Evolutionary conservation across 2,888 invertebrate genomes (phyloP).

Genomic region (Glaucopsyche alexis): DNA sequence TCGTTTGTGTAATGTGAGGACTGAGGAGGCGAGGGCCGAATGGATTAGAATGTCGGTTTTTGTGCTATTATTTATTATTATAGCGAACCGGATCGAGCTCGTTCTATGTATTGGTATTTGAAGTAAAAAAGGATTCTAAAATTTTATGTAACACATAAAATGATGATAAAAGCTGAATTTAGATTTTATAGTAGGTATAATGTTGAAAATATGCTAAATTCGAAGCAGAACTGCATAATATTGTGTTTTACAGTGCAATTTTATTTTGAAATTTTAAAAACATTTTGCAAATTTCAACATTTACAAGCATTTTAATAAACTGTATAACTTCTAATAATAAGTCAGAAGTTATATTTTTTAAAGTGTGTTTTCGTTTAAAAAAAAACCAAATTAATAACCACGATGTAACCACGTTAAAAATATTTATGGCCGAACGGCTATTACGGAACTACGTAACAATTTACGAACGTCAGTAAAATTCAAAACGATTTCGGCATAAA

Average conservation of each 20-base stretch:
- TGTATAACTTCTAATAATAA: neutral
- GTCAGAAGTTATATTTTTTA: neutral
- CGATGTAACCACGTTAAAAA: constrained; percentile 13
- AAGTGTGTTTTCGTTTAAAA: neutral
- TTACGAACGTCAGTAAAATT: constrained; percentile 45
- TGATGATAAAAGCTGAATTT: constrained; percentile 6
- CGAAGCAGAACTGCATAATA: neutral
- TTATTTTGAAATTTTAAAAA: too few species aligned
- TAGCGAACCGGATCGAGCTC: constrained; percentile 29
- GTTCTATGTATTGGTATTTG: constrained; percentile 12
- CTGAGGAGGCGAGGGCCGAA: constrained; percentile 65
- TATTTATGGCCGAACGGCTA: neutral
- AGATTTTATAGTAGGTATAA: constrained; percentile 3
- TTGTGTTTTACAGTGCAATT: neutral
- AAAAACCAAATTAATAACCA: neutral
- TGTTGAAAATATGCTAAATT: neutral
- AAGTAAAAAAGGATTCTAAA: constrained; percentile 20
- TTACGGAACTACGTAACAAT: constrained; percentile 31
- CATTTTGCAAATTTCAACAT: too few species aligned
- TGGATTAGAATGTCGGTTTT: constrained; percentile 47
- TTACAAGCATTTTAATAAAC: too few species aligned
- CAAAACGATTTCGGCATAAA: constrained; percentile 50
- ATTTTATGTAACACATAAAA: constrained; percentile 11
- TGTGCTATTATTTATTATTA: constrained; percentile 40
- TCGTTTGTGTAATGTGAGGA: constrained; percentile 79